Percentiles rank a stretch among this genome's conserved stretches.
phyloP scores from a whole-genome alignment of 2,113 vertebrate species.

The Symphodus melops region DNA sequence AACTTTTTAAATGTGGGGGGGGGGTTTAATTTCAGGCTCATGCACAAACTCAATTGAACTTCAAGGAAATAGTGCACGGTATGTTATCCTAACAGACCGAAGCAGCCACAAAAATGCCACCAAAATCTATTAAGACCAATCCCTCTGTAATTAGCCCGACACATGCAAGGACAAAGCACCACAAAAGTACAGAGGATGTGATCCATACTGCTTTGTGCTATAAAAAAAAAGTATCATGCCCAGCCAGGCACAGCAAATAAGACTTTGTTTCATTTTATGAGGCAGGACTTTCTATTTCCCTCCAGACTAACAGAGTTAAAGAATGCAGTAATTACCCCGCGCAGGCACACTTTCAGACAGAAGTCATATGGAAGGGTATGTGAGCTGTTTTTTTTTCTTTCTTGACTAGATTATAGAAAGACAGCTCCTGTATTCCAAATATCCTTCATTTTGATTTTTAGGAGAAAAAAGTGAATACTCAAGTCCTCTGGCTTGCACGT shows the following conservation, averaged over 20 bases:
- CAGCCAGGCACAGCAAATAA: constrained; percentile 54
- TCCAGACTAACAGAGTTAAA: constrained; percentile 45
- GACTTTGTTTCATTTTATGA: constrained; percentile 52
- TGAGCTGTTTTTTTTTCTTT: constrained; percentile 11
- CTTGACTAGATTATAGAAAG: constrained; percentile 13
- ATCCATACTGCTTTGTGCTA: constrained; percentile 18
- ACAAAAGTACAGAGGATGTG: constrained; percentile 20
- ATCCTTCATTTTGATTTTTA: neutral
- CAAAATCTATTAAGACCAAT: constrained; percentile 66
- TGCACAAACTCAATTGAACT: constrained; percentile 46
- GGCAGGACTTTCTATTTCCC: constrained; percentile 52
- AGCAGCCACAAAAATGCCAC: constrained; percentile 64
- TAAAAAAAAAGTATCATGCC: constrained; percentile 44
- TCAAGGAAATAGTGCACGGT: constrained; percentile 44
- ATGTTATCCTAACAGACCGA: constrained; percentile 59
- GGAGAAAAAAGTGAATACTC: no score
- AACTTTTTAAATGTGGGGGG: constrained; percentile 18
- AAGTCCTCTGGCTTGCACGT: neutral
- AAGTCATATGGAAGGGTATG: constrained; percentile 10
- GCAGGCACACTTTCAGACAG: constrained; percentile 12
- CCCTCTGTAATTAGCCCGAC: constrained; percentile 65
- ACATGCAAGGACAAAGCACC: constrained; percentile 57
- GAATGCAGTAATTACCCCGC: constrained; percentile 60
- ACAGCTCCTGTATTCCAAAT: neutral
- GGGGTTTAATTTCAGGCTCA: constrained; percentile 59